Base-by-base conservation (phyloP, 1,140 invertebrate genomes). In the Forficula auricularia region DNA sequence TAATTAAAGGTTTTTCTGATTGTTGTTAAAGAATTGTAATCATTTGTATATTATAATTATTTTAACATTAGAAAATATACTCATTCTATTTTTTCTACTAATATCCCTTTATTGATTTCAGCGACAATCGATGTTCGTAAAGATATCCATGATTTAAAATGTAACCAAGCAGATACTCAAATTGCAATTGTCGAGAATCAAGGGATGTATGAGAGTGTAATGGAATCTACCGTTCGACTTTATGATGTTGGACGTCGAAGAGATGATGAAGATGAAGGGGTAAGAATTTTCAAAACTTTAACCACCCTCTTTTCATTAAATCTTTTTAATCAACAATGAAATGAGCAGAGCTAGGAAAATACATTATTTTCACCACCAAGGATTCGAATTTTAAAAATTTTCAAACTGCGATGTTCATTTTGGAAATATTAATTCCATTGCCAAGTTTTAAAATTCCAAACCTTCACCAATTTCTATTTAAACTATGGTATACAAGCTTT, bases 81-180 rank as follows among this genome's bases (percentile, higher is more conserved):
- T 27, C 22, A 10, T 6, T 27, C 22, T 6, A 4, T 4, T 15
- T 36, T 19, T n/a, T 6, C 4, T 19, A 36, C 18, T 6, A 6
- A 13, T 38, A 33, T 47, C 32, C 35, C 10, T 45, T 52, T 45
- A 50, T 43, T 48, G 42, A 49, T 58, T 61, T 16, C 58, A 80
- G 83, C 86, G 0, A 94, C 89, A 0, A 77, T 84, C 47, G 88
- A 92, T 64, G 79, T 90, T 3, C 87, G 85, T 57, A 72, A 75
- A 57, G 88, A 74, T 54, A 81, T 80, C 57, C 81, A 75, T 54
- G 74, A 79, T 54, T 58, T 89, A 44, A 72, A 73, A 16, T 74
- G 82, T 40, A 81, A 82, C 46, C 69, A 70, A 44, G 76, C 69
- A 57, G 82, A 83, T 48, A 81, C 77, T 2, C 80, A 86, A 59